Percentiles rank a stretch among this genome's conserved stretches.
Evolutionary conservation across 1,140 invertebrate genomes (phyloP).

Genomic region (Drusus annulatus): DNA sequence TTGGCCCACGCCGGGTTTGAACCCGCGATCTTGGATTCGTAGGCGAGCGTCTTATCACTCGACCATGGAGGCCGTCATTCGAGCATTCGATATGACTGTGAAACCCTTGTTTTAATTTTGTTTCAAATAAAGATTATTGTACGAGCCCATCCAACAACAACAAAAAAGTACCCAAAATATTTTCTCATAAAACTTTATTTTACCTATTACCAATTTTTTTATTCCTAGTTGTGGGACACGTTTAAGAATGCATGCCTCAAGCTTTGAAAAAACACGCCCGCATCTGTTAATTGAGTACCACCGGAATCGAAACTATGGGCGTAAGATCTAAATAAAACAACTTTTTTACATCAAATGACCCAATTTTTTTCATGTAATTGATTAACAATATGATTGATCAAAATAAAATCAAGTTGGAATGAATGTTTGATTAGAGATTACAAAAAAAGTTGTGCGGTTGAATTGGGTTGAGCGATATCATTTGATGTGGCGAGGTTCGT

Average conservation of each 20-base stretch:
- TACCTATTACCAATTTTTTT: too few relatives aligned
- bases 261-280: neutral
- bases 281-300: neutral
- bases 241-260: neutral
- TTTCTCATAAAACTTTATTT: too few relatives aligned
- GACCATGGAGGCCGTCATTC: too few relatives aligned
- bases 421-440: neutral
- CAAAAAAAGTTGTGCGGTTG: neutral
- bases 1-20: too few relatives aligned
- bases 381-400: neutral
- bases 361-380: neutral
- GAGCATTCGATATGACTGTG: too few relatives aligned
- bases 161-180: too few relatives aligned
- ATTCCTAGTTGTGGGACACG: too few relatives aligned
- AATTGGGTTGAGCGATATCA: neutral
- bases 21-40: too few relatives aligned
- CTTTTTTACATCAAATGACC: neutral
- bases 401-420: neutral
- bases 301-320: neutral
- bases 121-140: too few relatives aligned
- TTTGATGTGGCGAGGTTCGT: neutral
- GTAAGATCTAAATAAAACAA: slow-evolving; percentile 10
- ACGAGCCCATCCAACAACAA: too few relatives aligned
- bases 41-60: too few relatives aligned
- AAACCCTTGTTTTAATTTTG: too few relatives aligned